Evolutionary conservation across 2,888 invertebrate genomes (phyloP).

Genomic region (Clepsis dumicolana): DNA sequence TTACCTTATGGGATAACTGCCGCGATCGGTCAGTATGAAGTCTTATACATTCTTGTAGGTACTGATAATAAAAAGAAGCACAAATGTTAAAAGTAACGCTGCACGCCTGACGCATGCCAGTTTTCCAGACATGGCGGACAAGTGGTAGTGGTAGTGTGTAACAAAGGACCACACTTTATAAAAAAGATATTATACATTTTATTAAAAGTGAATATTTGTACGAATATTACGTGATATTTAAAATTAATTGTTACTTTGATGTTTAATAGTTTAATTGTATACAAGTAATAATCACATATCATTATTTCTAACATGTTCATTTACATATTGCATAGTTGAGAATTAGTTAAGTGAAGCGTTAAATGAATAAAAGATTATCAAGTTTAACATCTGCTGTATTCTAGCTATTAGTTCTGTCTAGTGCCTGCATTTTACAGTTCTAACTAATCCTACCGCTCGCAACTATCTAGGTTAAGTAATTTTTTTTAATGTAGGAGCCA

Average conservation of each 20-base stretch:
- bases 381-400: background rate
- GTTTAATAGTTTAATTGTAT: slow-evolving; percentile 75
- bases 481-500: background rate
- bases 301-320: slow-evolving; percentile 72
- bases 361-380: slow-evolving; percentile 13
- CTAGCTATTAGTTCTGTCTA: slow-evolving; percentile 1
- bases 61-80: slow-evolving; percentile 2
- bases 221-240: slow-evolving; percentile 85
- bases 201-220: slow-evolving; percentile 71
- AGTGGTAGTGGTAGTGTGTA: slow-evolving; percentile 68
- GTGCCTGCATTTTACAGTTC: background rate
- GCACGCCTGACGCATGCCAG: background rate
- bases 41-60: background rate
- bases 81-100: background rate
- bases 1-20: slow-evolving; percentile 9
- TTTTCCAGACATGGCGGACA: slow-evolving; percentile 52
- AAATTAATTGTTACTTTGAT: slow-evolving; percentile 76
- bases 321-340: slow-evolving; percentile 48
- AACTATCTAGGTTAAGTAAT: background rate
- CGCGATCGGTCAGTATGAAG: background rate
- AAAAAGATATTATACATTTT: slow-evolving; percentile 71
- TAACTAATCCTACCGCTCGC: slow-evolving; percentile 4
- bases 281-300: slow-evolving; percentile 82
- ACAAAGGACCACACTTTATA: slow-evolving; percentile 70
- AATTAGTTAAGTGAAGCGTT: slow-evolving; percentile 48